Percentiles rank a stretch among this genome's conserved stretches.
phyloP scores from a whole-genome alignment of 2,888 invertebrate genomes.

The Choristoneura rosaceana region DNA sequence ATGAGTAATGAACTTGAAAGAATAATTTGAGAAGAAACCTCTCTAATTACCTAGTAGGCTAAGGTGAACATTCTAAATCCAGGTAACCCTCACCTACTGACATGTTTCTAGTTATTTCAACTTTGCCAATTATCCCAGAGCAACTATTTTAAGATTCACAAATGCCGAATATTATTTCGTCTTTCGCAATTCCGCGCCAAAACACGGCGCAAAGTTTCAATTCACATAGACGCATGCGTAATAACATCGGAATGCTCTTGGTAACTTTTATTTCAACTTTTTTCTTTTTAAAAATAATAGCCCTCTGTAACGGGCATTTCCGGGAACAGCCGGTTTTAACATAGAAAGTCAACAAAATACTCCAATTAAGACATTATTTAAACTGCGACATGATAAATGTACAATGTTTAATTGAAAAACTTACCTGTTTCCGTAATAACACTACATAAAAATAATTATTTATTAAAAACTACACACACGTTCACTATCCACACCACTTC shows the following conservation, averaged over 20 bases:
- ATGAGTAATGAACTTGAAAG: slow-evolving; percentile 42
- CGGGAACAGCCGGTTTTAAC: slow-evolving; percentile 58
- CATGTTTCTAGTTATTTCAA: slow-evolving; percentile 69
- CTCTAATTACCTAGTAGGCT: slow-evolving; percentile 57
- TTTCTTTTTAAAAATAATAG: slow-evolving; percentile 69
- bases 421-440: slow-evolving; percentile 70
- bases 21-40: slow-evolving; percentile 34
- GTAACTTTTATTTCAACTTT: slow-evolving; percentile 75
- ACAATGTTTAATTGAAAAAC: slow-evolving; percentile 72
- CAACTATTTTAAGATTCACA: slow-evolving; percentile 70
- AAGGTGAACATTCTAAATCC: slow-evolving; percentile 75
- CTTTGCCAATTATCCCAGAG: slow-evolving; percentile 62
- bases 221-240: slow-evolving; percentile 68
- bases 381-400: slow-evolving; percentile 47
- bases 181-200: slow-evolving; percentile 61
- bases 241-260: slow-evolving; percentile 80
- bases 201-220: slow-evolving; percentile 56
- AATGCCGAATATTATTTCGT: slow-evolving; percentile 42
- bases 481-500: slow-evolving; percentile 75
- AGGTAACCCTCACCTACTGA: slow-evolving; percentile 81
- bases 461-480: slow-evolving; percentile 73
- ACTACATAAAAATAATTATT: slow-evolving; percentile 77
- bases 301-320: slow-evolving; percentile 67
- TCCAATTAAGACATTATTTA: slow-evolving; percentile 37
- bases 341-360: slow-evolving; percentile 38